Evolutionary conservation across 2,888 invertebrate species (phyloP), one percentile per base, ranked within the genome.

Genomic region (Mythimna ferrago): DNA sequence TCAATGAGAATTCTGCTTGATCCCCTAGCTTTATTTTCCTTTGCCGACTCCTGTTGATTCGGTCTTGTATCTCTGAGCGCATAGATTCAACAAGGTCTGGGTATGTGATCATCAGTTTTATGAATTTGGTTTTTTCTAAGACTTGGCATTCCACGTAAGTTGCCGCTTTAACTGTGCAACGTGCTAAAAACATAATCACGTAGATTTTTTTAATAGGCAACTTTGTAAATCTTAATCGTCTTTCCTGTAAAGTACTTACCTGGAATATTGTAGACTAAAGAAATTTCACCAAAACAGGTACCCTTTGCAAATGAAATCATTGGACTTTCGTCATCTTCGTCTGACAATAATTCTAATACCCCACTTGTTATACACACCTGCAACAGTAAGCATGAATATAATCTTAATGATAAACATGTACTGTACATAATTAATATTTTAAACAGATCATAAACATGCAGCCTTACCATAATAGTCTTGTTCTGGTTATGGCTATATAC

Each of bases 101-200:
- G 83, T 96, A 96, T 11, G 94, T 95, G 26, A 95, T 91, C 94
- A 96, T 96, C 53, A 96, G 91, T 83, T 92, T 92, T 78, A 94
- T 95, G 75, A 96, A 96, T 74, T 95, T 95, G 0, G 94, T 94
- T 83, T 96, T 96, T 76, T 95, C 92, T 63, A 96, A 87, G n/a
- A 95, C 95, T 91, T 96, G 96, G 76, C 96, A 94, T 89, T 97
- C 97, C 1, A 96, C 96, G 75, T 96, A 97, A 21, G 94, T 94
- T 6, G 96, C 94, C 26, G 97, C 97, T 91, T 95, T 95, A 6
- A 97, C 95, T 56, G 96, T 96, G 65, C 96, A 95, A 80, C 96
- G 93, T 9, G 97, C 95, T 96, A 41, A 51, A 44, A 76, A 10
- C 3, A 83, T 77, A 89, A 88, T 61, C 16, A 14, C 6, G 0